phyloP scores from a whole-genome alignment of 2,113 vertebrate species.

The Megaptera novaeangliae region DNA sequence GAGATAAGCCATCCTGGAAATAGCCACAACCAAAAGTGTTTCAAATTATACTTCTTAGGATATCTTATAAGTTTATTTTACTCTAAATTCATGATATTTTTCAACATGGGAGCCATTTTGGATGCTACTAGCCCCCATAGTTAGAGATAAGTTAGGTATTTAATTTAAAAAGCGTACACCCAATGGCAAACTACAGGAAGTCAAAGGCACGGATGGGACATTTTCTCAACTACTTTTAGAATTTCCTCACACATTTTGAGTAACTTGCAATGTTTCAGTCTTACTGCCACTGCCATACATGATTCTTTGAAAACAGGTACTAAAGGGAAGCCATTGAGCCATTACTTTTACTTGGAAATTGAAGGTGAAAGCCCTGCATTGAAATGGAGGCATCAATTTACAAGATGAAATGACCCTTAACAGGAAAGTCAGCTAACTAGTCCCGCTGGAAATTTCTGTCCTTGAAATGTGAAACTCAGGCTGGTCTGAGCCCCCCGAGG shows the following conservation, averaged over 20 bases:
- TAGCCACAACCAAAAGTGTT: background rate
- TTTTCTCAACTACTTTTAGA: background rate
- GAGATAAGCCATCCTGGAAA: background rate
- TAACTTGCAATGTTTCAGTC: background rate
- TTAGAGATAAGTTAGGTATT: background rate
- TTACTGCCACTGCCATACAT: background rate
- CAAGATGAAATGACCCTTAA: conserved; percentile 26
- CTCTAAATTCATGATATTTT: background rate
- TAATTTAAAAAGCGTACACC: background rate
- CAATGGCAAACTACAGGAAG: background rate
- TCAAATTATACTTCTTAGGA: background rate
- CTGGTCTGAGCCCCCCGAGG: background rate
- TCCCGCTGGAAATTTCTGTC: conserved; percentile 36
- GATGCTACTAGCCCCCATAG: background rate
- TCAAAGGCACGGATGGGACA: background rate
- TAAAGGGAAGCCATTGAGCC: background rate
- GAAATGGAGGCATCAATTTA: conserved; percentile 35
- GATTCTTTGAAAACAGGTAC: background rate
- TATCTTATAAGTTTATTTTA: background rate
- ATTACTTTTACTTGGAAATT: conserved; percentile 47
- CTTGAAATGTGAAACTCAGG: background rate
- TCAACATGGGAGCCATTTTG: background rate
- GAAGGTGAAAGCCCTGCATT: conserved; percentile 20
- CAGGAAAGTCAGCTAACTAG: background rate
- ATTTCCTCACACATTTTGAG: background rate